Evolutionary conservation across 2,113 vertebrate species (phyloP).

Genomic region (Donacobius atricapilla): DNA sequence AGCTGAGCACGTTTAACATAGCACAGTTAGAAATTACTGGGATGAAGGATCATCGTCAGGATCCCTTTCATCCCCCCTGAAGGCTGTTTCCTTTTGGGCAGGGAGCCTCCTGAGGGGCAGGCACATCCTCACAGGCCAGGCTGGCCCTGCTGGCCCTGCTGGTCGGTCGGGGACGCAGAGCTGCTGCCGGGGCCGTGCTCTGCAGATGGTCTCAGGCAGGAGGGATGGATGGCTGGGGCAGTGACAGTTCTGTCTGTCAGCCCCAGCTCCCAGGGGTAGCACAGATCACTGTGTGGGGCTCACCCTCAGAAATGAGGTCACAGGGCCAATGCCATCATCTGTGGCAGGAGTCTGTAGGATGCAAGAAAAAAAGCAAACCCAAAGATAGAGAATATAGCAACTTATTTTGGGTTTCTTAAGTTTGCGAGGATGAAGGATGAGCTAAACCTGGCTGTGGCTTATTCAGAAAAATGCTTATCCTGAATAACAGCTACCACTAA

Average conservation of each 20-base stretch:
- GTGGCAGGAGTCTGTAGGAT: neutral
- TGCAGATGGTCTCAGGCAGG: neutral
- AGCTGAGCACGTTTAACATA: neutral
- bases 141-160: neutral
- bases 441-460: neutral
- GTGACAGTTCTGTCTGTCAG: neutral
- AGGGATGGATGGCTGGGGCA: neutral
- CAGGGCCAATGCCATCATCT: neutral
- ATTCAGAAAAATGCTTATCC: neutral
- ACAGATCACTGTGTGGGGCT: neutral
- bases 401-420: neutral
- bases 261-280: neutral
- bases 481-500: neutral
- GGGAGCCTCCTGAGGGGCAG: accelerated
- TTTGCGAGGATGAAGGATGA: neutral
- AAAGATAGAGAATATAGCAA: neutral
- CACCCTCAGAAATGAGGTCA: neutral
- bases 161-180: neutral
- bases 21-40: neutral
- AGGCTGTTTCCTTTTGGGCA: neutral
- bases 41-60: neutral
- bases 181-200: neutral
- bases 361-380: neutral
- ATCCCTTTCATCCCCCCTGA: neutral
- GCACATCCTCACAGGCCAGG: neutral